Evolutionary conservation across 2,113 vertebrate species (phyloP), one percentile per base, ranked within the genome.

Genomic region (Stegastes partitus): DNA sequence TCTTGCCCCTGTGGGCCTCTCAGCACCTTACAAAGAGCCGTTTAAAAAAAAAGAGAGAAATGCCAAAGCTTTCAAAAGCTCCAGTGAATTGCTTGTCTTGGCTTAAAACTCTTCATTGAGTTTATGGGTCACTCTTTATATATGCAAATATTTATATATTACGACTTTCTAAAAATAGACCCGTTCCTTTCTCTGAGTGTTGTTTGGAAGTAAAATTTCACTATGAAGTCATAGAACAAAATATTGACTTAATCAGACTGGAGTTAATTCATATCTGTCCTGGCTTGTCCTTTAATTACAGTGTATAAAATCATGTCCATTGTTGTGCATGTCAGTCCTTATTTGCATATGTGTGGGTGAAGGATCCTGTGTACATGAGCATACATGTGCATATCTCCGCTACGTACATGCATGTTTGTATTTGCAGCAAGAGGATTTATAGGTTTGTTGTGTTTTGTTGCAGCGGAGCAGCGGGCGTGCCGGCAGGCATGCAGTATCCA

Each of bases 11-110:
- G 74, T 56, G 83, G 66, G 82, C 85, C 82, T 77, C 78, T 64
- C 84, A 76, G 79, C 59, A 56, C 78, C 73, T 82, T 65, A 87
- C 71, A 90, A 90, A 89, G 78, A 85, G 23, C 68, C 26, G 71
- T 89, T 91, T 72, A 84, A 79, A 81, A 82, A 81, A 85, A 64
- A 67, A 78, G 14, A 81, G 64, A 66, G 18, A 83, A 67, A 73
- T 56, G 16, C 59, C 51, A 68, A 67, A 70, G 73, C 55, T 42
- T 11, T 82, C 50, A 56, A 76, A 82, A 65, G 79, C 50, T 45
- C 15, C 50, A 45, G 55, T 81, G 68, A 74, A 70, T 81, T 87
- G 66, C 70, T 79, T 62, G 56, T 74, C 71, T 58, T 59, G 63
- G 62, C 68, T 79, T 59, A 53, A 77, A 79, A 55, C 16, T 61